These are phyloP conservation scores for Drosophila repletoides DNA, from an alignment of 1,140 invertebrate genomes.

Conservation along the genomic window DNA sequence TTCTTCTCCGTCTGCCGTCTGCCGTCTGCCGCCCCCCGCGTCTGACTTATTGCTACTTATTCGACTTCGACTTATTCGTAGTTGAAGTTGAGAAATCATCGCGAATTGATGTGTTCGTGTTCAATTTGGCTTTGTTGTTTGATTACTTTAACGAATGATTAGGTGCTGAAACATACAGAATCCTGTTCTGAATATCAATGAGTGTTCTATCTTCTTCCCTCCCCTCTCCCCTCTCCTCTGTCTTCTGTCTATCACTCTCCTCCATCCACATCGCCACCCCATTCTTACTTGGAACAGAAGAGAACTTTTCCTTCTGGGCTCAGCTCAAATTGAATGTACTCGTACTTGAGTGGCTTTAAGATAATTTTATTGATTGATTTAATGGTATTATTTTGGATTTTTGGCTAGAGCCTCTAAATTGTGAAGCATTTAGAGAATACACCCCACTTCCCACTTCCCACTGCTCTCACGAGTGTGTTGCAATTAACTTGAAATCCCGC, in stretches of 20 bases:
- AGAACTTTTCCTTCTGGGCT: not conserved
- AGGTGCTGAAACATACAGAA: slow-evolving; percentile 41
- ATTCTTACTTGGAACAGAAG: too few relatives aligned
- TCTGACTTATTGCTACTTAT: too few relatives aligned
- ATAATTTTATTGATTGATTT: slow-evolving; percentile 48
- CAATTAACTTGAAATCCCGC: too few relatives aligned
- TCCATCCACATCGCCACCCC: too few relatives aligned
- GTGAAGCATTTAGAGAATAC: not conserved
- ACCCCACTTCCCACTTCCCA: not conserved
- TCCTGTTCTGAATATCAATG: slow-evolving; percentile 43
- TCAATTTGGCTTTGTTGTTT: slow-evolving; percentile 49
- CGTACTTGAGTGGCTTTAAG: slow-evolving; percentile 30
- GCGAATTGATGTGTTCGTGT: slow-evolving; percentile 48
- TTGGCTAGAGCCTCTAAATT: slow-evolving; percentile 33
- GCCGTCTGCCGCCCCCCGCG: too few relatives aligned
- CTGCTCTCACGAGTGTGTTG: too few relatives aligned
- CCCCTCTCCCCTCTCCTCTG: too few relatives aligned
- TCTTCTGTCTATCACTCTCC: too few relatives aligned
- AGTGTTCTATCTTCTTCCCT: too few relatives aligned
- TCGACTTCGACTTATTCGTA: too few relatives aligned
- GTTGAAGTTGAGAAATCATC: slow-evolving; percentile 43
- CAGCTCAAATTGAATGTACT: slow-evolving; percentile 40
- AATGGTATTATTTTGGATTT: slow-evolving; percentile 27
- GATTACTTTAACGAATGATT: slow-evolving; percentile 50
- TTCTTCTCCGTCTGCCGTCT: too few relatives aligned